Evolutionary conservation across 2,888 invertebrate species (phyloP), one percentile per base, ranked within the genome.

Genomic region (Lithodes maja): DNA sequence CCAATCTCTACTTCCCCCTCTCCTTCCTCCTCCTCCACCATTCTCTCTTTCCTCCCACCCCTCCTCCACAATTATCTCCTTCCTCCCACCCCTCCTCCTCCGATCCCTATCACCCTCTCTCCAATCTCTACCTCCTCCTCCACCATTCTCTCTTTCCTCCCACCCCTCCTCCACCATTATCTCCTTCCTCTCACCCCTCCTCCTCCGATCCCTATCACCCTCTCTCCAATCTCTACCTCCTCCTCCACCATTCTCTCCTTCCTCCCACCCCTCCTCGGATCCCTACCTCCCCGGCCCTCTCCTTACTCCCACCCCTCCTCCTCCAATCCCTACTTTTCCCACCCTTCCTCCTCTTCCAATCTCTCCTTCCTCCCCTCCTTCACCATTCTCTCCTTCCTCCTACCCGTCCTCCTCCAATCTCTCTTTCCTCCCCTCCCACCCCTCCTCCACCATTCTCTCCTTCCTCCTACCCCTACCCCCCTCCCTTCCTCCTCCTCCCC

Each of bases 401-500:
- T 17, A 54, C 80, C 2, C 80, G 0, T 33, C 5, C 61, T 52
- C 3, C 68, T 61, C 15, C n/a, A 12, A n/a, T 17, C 17, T 9
- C 74, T 17, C 74, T 74, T n/a, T 50, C 77, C 50, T 50, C 50
- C 33, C 77, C n/a, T 52, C 1, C 52, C 15, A 9, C 78, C 52
- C 80, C 61, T 79, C 79, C 52, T 54, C n/a, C 15, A n/a, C 54
- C 79, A 15, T 53, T 12, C 12, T 53, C 53, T 53, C 53, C 54
- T 49, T 53, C 52, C 79, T 15, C 71, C n/a, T 3, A 5, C 80
- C 5, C n/a, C 80, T 50, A 12, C 33, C 61, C 33, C 80, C 33
- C 54, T 69, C 52, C 82, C 52, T 82, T 55, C 7, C 83, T 53
- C 74, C 53, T 53, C 54, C 71, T 12, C 49, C 81, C 81, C 9